Evolutionary conservation across 2,888 invertebrate species (phyloP), one percentile per base, ranked within the genome.

Genomic region (Bruchidius siliquastri): DNA sequence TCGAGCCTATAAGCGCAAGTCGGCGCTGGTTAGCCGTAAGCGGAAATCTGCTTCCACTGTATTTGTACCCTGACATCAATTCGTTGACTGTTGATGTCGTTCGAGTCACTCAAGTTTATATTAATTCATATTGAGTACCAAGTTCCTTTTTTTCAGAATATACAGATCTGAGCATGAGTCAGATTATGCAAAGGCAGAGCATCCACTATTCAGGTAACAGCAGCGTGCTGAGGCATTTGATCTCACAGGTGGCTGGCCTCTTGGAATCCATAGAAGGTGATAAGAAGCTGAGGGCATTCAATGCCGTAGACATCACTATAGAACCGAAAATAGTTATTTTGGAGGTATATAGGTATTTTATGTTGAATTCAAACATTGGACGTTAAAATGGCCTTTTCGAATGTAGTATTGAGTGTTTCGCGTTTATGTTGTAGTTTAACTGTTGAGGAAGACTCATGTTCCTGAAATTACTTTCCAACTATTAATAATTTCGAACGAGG

Each of bases 111-210:
- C n/a, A n/a, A n/a, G n/a, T n/a, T n/a, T n/a, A n/a, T n/a, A n/a
- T n/a, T n/a, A n/a, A n/a, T n/a, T n/a, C n/a, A n/a, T n/a, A n/a
- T n/a, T n/a, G n/a, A n/a, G n/a, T n/a, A n/a, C n/a, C n/a, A n/a
- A n/a, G n/a, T n/a, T n/a, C 67, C 10, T 72, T 72, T 71, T 74
- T 73, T 88, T 69, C 87, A 94, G 94, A 97, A 85, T 99, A 99
- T 86, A 99, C 98, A 0, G 98, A 98, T 83, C 92, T 99, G 90
- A 94, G 93, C 67, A 96, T 96, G 90, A 97, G 96, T 77, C 94
- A 94, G 77, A 94, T 99, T 75, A 93, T 94, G 26, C 99, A 99
- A 87, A 90, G 97, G 18, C 94, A 96, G 86, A 96, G 97, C 77
- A 90, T 99, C 73, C 93, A 94, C 78, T 99, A 95, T 89, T 90